Evolutionary conservation across 2,797 vertebrate species (phyloP).

Genomic region (Diplodus sargus): DNA sequence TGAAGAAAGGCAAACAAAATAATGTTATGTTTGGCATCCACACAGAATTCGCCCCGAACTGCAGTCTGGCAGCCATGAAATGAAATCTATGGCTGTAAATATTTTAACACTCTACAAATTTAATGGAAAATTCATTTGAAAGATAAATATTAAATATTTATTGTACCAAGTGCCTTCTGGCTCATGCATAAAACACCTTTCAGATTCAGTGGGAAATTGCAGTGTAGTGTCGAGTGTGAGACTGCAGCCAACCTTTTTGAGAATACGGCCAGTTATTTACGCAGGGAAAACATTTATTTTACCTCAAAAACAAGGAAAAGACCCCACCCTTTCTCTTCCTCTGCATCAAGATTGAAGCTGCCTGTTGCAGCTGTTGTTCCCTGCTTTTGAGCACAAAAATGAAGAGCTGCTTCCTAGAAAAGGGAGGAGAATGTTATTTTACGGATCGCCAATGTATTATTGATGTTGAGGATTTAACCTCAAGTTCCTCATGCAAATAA

Average conservation of each 20-base stretch:
- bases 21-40: slow-evolving; percentile 66
- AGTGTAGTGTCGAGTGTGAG: slow-evolving; percentile 60
- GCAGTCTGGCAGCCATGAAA: slow-evolving; percentile 66
- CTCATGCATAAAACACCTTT: slow-evolving; percentile 83
- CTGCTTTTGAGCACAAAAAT: slow-evolving; percentile 47
- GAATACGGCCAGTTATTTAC: slow-evolving; percentile 71
- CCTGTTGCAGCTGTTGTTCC: slow-evolving; percentile 66
- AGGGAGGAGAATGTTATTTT: slow-evolving; percentile 60
- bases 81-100: slow-evolving; percentile 79
- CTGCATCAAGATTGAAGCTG: slow-evolving; percentile 56
- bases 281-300: slow-evolving; percentile 81
- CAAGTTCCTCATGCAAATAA: slow-evolving; percentile 45
- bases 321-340: slow-evolving; percentile 77
- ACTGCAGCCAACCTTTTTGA: slow-evolving; percentile 61
- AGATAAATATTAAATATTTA: slow-evolving; percentile 87
- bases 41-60: slow-evolving; percentile 57
- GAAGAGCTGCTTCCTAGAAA: slow-evolving; percentile 49
- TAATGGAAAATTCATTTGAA: slow-evolving; percentile 84
- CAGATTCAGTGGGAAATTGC: slow-evolving; percentile 68
- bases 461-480: slow-evolving; percentile 56
- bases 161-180: slow-evolving; percentile 74
- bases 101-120: slow-evolving; percentile 82
- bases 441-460: slow-evolving; percentile 50
- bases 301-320: slow-evolving; percentile 80
- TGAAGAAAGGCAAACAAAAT: slow-evolving; percentile 63